phyloP scores from a whole-genome alignment of 2,797 vertebrate species.

The Hippoglossus hippoglossus region DNA sequence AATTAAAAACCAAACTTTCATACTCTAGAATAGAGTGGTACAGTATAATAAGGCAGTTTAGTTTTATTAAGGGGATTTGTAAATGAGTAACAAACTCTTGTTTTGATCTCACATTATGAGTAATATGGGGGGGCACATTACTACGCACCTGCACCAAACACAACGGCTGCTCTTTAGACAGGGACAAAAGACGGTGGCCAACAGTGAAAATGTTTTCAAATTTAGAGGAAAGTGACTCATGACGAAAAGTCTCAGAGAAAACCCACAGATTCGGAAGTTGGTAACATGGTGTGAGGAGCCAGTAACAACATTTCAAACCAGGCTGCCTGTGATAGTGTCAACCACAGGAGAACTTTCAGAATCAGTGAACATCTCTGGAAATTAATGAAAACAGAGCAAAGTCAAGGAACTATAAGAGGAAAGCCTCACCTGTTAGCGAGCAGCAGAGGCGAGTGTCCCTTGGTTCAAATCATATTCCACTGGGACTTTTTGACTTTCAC shows the following conservation, averaged over 20 bases:
- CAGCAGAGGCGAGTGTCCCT: not conserved
- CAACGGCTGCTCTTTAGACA: conserved; percentile 2
- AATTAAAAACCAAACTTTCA: not conserved
- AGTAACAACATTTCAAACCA: conserved; percentile 41
- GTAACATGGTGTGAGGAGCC: conserved; percentile 21
- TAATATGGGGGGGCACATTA: conserved; percentile 22
- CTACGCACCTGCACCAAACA: conserved; percentile 68
- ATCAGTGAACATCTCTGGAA: too few species aligned
- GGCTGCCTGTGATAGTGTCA: not conserved
- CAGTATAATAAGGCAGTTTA: too few species aligned
- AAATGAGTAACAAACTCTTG: not conserved
- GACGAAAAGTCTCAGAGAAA: conserved; percentile 15
- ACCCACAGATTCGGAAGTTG: conserved; percentile 42
- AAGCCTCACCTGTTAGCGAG: conserved; percentile 66
- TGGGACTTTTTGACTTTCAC: conserved; percentile 41
- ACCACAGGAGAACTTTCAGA: not conserved
- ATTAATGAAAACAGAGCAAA: too few species aligned
- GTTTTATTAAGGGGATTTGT: not conserved
- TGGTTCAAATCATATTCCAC: conserved; percentile 68
- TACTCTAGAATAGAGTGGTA: not conserved
- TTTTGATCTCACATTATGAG: conserved; percentile 33
- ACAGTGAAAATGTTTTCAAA: conserved; percentile 48
- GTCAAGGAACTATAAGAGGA: not conserved
- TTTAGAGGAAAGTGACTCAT: conserved; percentile 71
- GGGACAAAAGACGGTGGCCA: conserved; percentile 55